Conservation (phyloP, 92 coral and sea anemone species). For the Porites divaricata region DNA sequence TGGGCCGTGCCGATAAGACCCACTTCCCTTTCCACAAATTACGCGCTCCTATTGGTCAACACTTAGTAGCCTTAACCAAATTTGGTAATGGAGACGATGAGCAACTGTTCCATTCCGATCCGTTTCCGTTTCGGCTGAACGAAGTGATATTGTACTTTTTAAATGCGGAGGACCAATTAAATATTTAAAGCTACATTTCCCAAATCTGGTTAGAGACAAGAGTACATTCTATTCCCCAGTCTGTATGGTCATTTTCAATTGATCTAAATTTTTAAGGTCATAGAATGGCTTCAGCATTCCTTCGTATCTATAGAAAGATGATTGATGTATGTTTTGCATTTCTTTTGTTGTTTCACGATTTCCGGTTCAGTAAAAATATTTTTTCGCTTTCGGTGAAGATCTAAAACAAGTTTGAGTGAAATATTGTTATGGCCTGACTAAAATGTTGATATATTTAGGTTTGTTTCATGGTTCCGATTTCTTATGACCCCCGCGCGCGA, state of each 20-base stretch:
- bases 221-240: not conserved
- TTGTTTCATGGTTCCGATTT: constrained; percentile 1
- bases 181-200: constrained; percentile 46
- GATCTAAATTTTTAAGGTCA: not conserved
- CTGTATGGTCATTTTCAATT: constrained; percentile 6
- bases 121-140: constrained; percentile 16
- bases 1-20: constrained; percentile 60
- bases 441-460: constrained; percentile 10
- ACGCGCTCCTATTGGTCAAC: constrained; percentile 48
- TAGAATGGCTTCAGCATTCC: constrained; percentile 17
- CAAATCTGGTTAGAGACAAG: constrained; percentile 38
- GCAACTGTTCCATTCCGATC: not conserved
- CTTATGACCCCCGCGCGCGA: not conserved
- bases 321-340: not conserved
- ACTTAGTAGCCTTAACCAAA: constrained; percentile 12
- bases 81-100: constrained; percentile 30
- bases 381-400: constrained; percentile 4
- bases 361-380: not conserved
- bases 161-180: constrained; percentile 13
- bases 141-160: constrained; percentile 2
- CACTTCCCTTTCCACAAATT: constrained; percentile 4
- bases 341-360: not conserved
- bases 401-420: not conserved
- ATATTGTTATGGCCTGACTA: not conserved
- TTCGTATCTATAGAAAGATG: constrained; percentile 8